Conservation (phyloP, 1,140 invertebrate species). For the Dysdera silvatica region DNA sequence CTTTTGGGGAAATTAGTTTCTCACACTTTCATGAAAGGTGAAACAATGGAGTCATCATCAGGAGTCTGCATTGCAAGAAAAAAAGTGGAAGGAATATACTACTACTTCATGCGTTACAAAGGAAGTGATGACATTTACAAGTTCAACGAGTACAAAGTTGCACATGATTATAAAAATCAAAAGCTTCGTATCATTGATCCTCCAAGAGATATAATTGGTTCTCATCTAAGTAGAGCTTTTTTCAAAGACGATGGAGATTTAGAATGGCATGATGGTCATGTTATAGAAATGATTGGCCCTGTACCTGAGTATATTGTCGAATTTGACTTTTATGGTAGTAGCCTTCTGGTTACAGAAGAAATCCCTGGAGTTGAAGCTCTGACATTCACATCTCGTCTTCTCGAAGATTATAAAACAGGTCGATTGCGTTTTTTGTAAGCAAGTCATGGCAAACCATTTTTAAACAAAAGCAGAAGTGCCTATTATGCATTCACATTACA, state of each 20-base stretch:
- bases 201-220: conserved; percentile 12
- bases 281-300: conserved; percentile 5
- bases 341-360: background rate
- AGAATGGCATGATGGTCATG: conserved; percentile 22
- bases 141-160: conserved; percentile 15
- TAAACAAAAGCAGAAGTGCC: too few relatives aligned
- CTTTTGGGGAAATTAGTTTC: conserved; percentile 22
- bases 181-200: conserved; percentile 18
- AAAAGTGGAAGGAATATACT: background rate
- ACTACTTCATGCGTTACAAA: conserved; percentile 18
- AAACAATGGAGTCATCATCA: background rate
- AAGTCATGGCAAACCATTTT: too few relatives aligned
- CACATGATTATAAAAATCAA: conserved; percentile 13
- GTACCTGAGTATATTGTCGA: conserved; percentile 13
- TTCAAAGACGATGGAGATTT: conserved; percentile 27
- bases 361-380: conserved; percentile 16
- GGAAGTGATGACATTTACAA: conserved; percentile 11
- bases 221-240: conserved; percentile 19
- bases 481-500: too few relatives aligned
- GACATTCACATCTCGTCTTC: conserved; percentile 10
- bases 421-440: conserved; percentile 21
- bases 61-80: conserved; percentile 21
- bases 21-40: background rate
- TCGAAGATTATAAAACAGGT: conserved; percentile 17
- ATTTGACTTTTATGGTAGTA: conserved; percentile 22